Base-by-base conservation (phyloP, 2,113 vertebrate genomes). In the Cinclus cinclus region DNA sequence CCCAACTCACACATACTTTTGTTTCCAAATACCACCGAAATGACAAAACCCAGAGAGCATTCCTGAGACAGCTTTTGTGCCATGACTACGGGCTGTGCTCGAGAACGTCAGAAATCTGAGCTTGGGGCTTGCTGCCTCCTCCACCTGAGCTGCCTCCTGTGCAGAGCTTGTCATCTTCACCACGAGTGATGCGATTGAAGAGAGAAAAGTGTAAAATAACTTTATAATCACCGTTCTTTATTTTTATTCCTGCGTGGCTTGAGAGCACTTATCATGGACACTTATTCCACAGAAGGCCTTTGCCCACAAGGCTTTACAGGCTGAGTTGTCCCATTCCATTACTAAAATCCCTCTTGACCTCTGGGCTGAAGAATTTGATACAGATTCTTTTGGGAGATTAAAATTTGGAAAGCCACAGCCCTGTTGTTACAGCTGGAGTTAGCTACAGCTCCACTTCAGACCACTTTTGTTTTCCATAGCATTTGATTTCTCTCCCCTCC, bases 401-500 rank as follows among this genome's bases (percentile, higher is more conserved):
- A 93, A 96, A 92, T 92, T 93, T 94, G 83, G 93, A 96, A 97
- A 91, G 27, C 65, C n/a, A 76, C 81, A 77, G 46, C 53, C 35
- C 78, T 95, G 92, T 96, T 94, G 85, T 94, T 96, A 94, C 95
- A 96, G 95, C 96, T 95, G 94, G 89, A 96, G 80, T 49, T 92
- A 70, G 90, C 93, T 96, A 86, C 30, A 76, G 86, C 53, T 89
- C 44, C 67, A 25, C 58, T 84, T 84, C 67, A 90, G 53, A 84
- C 21, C 56, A 53, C 63, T 92, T 94, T 87, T 92, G 67, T 97
- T 96, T 96, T 89, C 83, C 27, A 53, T 91, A 87, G 81, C 39
- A 76, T 95, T 96, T 95, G 65, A 96, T 96, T 95, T 92, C 88
- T 83, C 83, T 83, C 37, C 49, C 25, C 55, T 79, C 52, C 60